Base-by-base conservation (phyloP, 1,140 invertebrate genomes). In the Catajapyx aquilonaris region DNA sequence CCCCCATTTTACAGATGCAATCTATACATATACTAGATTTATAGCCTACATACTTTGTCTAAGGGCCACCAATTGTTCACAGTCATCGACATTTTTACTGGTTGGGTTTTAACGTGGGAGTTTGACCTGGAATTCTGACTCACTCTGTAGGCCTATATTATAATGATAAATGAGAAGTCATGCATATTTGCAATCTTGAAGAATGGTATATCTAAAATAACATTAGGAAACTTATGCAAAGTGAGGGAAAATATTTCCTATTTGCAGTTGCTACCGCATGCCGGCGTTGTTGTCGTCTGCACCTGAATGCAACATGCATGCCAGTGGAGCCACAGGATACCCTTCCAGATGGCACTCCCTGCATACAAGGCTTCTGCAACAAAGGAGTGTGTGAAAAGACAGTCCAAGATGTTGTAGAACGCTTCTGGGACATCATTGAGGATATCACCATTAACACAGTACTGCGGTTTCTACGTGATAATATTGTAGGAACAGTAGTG, bases 371-470 rank as follows among this genome's bases (percentile, higher is more conserved):
- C 28, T 91, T 90, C 55, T 94, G 88, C 54, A 87, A 88, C 55
- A 79, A 83, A 60, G 81, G 85, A n/a, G 65, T 80, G 2, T 93
- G 86, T 53, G 81, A 91, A 51, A 87, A 90, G 57, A 90, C 85
- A 2, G 81, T 91, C 42, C 84, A 91, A 56, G 85, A 93, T 52
- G 83, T 93, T 9, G 84, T 93, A 4, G 84, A 90, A 56, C 66
- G 87, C 35, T 88, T 93, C 54, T 93, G 87, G 87, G 85, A 91
- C 52, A 88, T 93, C 19, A 91, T 94, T 35, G 86, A 93, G 57
- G 86, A 91, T 48, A 90, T 91, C 22, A 90, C 88, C 50, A 87
- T 91, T 23, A 90, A 88, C 49, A 86, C 83, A 55, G 81, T 91
- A 10, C 62, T 91, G 44, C 61, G 76, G 41, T 86, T 87, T 52